phyloP scores from a whole-genome alignment of 2,113 vertebrate genomes.

The Merops nubicus region DNA sequence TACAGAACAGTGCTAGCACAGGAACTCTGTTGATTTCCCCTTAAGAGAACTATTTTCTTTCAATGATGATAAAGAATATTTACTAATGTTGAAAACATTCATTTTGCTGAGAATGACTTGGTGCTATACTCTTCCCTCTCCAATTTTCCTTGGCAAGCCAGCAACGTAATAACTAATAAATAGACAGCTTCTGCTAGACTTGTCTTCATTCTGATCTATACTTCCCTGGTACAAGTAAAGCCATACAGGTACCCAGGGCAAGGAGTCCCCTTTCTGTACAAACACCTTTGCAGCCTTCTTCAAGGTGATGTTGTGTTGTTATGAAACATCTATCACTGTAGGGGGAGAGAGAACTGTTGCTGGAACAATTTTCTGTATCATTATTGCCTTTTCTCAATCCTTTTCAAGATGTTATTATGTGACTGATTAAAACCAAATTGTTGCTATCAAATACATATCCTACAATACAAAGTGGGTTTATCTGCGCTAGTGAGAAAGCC shows the following conservation, averaged over 20 bases:
- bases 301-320: background rate
- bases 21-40: background rate
- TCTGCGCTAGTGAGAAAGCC: rapidly evolving
- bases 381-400: background rate
- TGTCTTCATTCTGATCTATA: background rate
- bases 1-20: rapidly evolving
- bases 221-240: background rate
- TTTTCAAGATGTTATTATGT: background rate
- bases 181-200: background rate
- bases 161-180: background rate
- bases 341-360: background rate
- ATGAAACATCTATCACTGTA: background rate
- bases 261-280: background rate
- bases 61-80: background rate
- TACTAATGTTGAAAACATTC: background rate
- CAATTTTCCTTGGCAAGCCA: background rate
- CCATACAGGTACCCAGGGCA: background rate
- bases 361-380: background rate
- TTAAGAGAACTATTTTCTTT: background rate
- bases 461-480: rapidly evolving
- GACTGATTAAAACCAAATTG: background rate
- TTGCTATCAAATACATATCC: background rate
- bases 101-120: background rate
- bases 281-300: background rate
- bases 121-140: background rate